Evolutionary conservation across 2,113 vertebrate genomes (phyloP), one percentile per base, ranked within the genome.

Genomic region (Formicarius rufipectus): DNA sequence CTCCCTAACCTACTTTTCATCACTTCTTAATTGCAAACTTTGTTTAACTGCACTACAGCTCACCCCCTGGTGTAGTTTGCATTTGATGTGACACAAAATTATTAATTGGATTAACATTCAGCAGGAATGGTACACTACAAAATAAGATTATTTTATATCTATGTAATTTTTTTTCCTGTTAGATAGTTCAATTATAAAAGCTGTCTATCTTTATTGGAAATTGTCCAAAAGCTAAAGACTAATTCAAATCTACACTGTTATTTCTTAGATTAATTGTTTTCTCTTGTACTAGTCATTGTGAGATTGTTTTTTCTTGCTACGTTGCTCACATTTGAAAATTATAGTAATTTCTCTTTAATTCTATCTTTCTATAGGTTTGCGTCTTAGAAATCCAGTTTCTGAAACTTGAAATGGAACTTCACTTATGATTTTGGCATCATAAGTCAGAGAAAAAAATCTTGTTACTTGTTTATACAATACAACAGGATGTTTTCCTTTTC

Each of bases 21-120:
- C 10, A 14, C 4, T 74, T 81, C 58, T 89, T 33, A 73, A 30
- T 27, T 37, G 15, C 28, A 74, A 71, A 45, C 28, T 78, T 59
- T 27, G 4, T 40, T 72, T 30, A 55, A 66, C 28, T 77, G 25
- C 28, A 18, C 31, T 68, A 27, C 22, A 56, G n/a, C 18, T 45
- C 53, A 8, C 25, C 81, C 74, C 15, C 25, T 63, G 20, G 12
- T 49, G 21, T 58, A 45, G 45, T 50, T 76, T 89, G 14, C 7
- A 13, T 23, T 22, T 58, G 33, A 59, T 63, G 20, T 23, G 42
- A 33, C 45, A 40, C 0, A 0, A 71, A 50, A 3, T 21, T 84
- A n/a, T 8, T 44, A 1, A 19, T 33, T 56, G 47, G 39, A 59
- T 44, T 47, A 39, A 59, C 0, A 5, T 63, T 60, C 53, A 83